Evolutionary conservation across 2,797 vertebrate genomes (phyloP).

Genomic region (Semaprochilodus insignis): DNA sequence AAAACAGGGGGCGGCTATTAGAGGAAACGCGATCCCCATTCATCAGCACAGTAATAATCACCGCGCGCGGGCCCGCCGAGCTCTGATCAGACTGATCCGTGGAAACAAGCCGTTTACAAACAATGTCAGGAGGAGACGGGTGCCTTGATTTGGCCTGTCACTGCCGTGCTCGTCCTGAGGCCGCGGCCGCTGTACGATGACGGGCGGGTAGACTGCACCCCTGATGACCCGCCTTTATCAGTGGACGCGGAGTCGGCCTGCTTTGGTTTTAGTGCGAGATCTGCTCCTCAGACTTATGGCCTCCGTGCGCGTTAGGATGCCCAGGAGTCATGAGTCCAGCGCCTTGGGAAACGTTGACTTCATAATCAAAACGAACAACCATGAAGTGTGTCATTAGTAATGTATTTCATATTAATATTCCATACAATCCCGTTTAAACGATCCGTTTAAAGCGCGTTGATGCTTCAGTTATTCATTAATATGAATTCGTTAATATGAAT

Average conservation of each 20-base stretch:
- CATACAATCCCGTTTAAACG: no score
- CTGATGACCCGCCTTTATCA: not conserved
- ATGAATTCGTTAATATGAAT: not conserved
- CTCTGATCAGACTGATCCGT: conserved; percentile 86
- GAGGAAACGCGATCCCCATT: conserved; percentile 90
- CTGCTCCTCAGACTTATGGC: not conserved
- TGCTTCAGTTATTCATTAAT: not conserved
- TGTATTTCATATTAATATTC: not conserved
- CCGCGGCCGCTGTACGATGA: not conserved
- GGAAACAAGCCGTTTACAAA: conserved; percentile 91
- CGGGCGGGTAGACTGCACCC: not conserved
- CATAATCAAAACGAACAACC: not conserved
- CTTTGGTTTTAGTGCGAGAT: not conserved
- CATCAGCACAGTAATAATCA: conserved; percentile 87
- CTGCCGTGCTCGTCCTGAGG: conserved; percentile 52
- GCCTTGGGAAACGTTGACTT: not conserved
- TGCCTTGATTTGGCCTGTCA: conserved; percentile 75
- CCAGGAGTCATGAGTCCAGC: not conserved
- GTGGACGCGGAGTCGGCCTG: not conserved
- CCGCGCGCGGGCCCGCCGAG: conserved; percentile 69
- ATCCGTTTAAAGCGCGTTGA: not conserved
- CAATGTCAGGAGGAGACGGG: conserved; percentile 83
- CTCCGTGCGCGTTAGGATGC: not conserved
- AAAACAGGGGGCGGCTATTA: conserved; percentile 91
- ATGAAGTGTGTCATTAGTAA: not conserved